Evolutionary conservation across 2,888 invertebrate genomes (phyloP).

Genomic region (Sinotaia quadrata): DNA sequence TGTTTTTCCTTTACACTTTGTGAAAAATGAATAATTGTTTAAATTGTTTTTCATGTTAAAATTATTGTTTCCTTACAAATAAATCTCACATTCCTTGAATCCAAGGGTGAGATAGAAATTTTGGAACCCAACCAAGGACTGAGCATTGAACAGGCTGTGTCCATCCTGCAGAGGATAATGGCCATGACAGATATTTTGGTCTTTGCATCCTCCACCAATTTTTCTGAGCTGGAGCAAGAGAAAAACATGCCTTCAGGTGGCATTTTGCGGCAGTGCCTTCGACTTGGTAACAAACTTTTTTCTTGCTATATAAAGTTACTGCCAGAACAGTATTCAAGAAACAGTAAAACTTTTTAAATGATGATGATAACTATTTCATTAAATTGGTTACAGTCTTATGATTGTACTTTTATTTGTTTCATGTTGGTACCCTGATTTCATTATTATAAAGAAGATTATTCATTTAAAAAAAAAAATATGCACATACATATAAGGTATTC

Average conservation of each 20-base stretch:
- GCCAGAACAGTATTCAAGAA: too few relatives aligned
- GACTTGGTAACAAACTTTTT: too few relatives aligned
- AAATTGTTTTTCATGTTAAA: not conserved
- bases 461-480: too few relatives aligned
- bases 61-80: not conserved
- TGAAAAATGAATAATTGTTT: not conserved
- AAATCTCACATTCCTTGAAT: too few relatives aligned
- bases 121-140: conserved; percentile 98
- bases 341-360: too few relatives aligned
- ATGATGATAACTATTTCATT: too few relatives aligned
- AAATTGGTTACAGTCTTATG: too few relatives aligned
- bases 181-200: conserved; percentile 99
- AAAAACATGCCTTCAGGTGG: conserved; percentile 99
- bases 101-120: conserved; percentile 97
- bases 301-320: too few relatives aligned
- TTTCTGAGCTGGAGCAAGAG: conserved; percentile 97
- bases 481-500: too few relatives aligned
- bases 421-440: too few relatives aligned
- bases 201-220: conserved; percentile 97
- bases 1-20: not conserved
- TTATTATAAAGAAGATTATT: too few relatives aligned
- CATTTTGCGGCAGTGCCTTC: conserved; percentile 94
- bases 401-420: too few relatives aligned
- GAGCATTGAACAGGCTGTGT: conserved; percentile 97
- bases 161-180: conserved; percentile 96